Conservation (phyloP, 1,140 invertebrate species). For the Zaprionus taronus region DNA sequence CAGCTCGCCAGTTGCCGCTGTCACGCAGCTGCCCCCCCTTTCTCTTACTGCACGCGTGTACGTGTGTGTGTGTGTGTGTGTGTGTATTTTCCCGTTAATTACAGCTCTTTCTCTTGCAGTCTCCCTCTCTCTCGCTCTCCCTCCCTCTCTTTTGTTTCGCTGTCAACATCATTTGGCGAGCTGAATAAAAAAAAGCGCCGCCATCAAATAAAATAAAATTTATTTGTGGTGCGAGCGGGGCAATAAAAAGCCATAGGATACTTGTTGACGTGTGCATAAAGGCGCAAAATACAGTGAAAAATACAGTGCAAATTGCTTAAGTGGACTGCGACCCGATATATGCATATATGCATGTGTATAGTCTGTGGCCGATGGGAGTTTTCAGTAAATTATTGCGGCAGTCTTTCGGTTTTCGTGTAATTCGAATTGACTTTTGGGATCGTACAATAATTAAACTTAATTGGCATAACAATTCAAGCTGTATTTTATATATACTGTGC, state of each 20-base stretch:
- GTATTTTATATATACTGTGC: background rate
- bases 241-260: conserved; percentile 61
- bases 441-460: background rate
- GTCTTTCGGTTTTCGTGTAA: background rate
- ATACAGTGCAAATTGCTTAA: conserved; percentile 64
- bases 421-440: background rate
- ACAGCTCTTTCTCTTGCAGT: conserved; percentile 18
- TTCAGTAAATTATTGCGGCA: background rate
- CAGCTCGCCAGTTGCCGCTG: conserved; percentile 38
- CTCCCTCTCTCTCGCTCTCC: conserved; percentile 12
- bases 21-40: conserved; percentile 6
- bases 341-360: background rate
- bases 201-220: conserved; percentile 76
- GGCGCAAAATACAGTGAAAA: conserved; percentile 51
- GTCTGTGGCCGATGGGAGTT: background rate
- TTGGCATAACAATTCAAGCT: background rate
- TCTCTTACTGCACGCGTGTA: conserved; percentile 2
- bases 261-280: conserved; percentile 56
- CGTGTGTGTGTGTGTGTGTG: conserved; percentile 7
- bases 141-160: conserved; percentile 50
- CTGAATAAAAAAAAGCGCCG: conserved; percentile 57
- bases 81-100: conserved; percentile 66
- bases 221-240: conserved; percentile 59
- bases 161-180: conserved; percentile 73
- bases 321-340: conserved; percentile 8